phyloP scores from a whole-genome alignment of 2,797 vertebrate genomes.

The Atherinosoma microstoma region DNA sequence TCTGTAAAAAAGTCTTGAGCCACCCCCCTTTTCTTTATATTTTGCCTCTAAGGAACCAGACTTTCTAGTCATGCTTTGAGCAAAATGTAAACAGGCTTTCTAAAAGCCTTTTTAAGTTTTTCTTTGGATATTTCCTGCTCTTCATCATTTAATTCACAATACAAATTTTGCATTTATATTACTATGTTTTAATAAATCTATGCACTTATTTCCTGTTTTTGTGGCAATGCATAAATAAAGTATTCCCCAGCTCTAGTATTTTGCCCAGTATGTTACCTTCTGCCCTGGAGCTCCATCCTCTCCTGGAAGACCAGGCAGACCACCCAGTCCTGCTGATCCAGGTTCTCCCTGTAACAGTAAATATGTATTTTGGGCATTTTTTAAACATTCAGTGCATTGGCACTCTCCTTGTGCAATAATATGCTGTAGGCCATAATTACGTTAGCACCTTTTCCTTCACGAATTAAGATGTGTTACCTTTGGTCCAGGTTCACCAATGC shows the following conservation, averaged over 20 bases:
- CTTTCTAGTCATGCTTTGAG: background rate
- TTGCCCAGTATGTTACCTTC: constrained; percentile 82
- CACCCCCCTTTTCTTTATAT: background rate
- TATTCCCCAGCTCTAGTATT: background rate
- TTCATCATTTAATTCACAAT: background rate
- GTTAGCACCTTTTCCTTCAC: background rate
- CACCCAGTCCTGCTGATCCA: constrained; percentile 86
- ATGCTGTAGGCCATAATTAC: background rate
- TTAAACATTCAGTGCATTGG: background rate
- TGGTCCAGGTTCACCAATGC: constrained; percentile 85
- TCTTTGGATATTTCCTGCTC: background rate
- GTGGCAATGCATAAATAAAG: background rate
- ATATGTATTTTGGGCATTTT: constrained; percentile 4
- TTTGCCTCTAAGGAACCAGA: background rate
- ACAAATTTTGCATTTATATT: background rate
- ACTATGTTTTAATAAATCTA: background rate
- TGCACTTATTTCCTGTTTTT: background rate
- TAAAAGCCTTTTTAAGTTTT: background rate
- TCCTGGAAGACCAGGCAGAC: constrained; percentile 91
- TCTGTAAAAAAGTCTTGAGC: background rate
- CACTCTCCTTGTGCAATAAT: background rate
- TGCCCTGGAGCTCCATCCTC: constrained; percentile 92
- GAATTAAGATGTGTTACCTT: constrained; percentile 80
- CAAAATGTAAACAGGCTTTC: background rate
- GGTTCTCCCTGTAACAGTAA: constrained; percentile 86